These are phyloP conservation scores for Apus apus DNA, from an alignment of 2,113 vertebrate species.

Conservation along the genomic window DNA sequence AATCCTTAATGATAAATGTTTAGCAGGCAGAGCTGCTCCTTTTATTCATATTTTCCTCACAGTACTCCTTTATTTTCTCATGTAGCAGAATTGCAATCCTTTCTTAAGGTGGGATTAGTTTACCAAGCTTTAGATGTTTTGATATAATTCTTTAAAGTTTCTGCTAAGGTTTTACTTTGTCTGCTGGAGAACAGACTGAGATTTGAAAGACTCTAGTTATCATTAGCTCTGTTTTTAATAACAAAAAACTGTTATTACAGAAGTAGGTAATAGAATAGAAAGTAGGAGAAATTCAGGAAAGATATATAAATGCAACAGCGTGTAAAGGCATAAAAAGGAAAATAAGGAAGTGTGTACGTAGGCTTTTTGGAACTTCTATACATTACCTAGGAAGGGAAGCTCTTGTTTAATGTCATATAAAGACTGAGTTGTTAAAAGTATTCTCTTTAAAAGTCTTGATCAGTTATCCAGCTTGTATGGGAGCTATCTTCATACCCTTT, in stretches of 20 bases:
- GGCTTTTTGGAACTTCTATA: background rate
- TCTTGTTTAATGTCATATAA: background rate
- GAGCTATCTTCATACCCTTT: background rate
- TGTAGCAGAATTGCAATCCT: background rate
- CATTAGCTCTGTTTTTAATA: background rate
- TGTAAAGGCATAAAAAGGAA: background rate
- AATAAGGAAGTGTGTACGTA: accelerated
- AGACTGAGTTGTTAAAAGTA: background rate
- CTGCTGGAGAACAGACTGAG: background rate
- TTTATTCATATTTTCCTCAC: background rate
- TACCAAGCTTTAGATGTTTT: background rate
- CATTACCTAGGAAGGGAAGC: background rate
- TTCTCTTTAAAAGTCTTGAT: background rate
- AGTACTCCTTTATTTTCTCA: background rate
- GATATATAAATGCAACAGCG: background rate
- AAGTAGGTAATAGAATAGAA: background rate
- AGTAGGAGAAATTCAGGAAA: background rate
- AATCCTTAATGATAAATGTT: background rate
- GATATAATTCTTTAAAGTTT: background rate
- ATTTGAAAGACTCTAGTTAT: background rate
- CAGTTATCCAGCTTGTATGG: background rate
- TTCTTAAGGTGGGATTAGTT: background rate
- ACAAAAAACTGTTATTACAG: background rate
- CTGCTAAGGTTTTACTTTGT: background rate
- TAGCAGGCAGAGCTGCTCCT: background rate